Percentiles rank a stretch among this genome's conserved stretches.
Evolutionary conservation across 2,113 vertebrate genomes (phyloP).

Genomic region (Lutjanus erythropterus): DNA sequence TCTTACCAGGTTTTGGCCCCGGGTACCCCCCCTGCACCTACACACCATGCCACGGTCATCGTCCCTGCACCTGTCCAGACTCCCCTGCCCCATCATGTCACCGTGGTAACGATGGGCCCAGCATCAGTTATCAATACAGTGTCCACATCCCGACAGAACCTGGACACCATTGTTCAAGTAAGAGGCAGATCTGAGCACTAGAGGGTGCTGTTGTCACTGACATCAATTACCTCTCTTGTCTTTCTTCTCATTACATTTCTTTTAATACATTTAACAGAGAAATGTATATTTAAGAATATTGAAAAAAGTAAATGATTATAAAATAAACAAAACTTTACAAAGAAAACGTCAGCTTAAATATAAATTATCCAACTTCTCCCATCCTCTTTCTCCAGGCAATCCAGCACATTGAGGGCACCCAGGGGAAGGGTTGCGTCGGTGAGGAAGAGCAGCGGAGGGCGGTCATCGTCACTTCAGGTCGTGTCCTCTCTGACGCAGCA

Average conservation of each 20-base stretch:
- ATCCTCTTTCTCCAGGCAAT: conserved; percentile 89
- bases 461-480: conserved; percentile 91
- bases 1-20: conserved; percentile 87
- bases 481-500: conserved; percentile 84
- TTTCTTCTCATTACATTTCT: too few relatives aligned
- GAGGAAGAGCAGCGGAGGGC: conserved; percentile 94
- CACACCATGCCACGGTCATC: conserved; percentile 96
- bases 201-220: conserved; percentile 48
- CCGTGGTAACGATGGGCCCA: conserved; percentile 96
- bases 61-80: conserved; percentile 91
- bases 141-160: conserved; percentile 97
- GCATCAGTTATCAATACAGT: conserved; percentile 96
- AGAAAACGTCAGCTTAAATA: too few relatives aligned
- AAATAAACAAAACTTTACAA: too few relatives aligned
- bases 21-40: conserved; percentile 89
- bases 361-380: too few relatives aligned
- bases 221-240: background rate
- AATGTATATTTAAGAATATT: too few relatives aligned
- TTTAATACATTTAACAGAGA: too few relatives aligned
- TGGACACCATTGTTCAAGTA: conserved; percentile 99
- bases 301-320: too few relatives aligned
- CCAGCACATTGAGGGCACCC: conserved; percentile 98
- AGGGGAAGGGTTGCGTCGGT: conserved; percentile 86
- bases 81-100: conserved; percentile 93
- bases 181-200: conserved; percentile 49